Evolutionary conservation across 2,113 vertebrate genomes (phyloP).

Genomic region (Daphoenositta chrysoptera): DNA sequence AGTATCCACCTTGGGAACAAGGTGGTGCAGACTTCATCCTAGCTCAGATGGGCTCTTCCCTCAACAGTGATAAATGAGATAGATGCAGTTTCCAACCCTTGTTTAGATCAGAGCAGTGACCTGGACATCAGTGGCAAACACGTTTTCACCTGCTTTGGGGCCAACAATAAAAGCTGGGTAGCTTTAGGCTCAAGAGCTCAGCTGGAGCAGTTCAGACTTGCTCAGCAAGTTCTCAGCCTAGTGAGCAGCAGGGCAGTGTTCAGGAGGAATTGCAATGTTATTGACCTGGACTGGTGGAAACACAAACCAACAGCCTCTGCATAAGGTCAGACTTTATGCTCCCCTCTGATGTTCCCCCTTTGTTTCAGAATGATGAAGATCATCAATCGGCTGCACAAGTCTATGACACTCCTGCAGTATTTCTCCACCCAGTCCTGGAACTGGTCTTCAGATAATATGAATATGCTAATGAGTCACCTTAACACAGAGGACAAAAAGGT

Average conservation of each 20-base stretch:
- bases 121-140: not conserved
- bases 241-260: not conserved
- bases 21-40: not conserved
- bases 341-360: not conserved
- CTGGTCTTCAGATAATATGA: slow-evolving; percentile 91
- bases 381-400: slow-evolving; percentile 86
- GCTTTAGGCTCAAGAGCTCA: not conserved
- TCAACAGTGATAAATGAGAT: fast-evolving
- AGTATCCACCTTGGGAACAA: not conserved
- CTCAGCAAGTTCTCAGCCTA: not conserved
- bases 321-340: not conserved
- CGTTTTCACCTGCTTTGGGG: not conserved
- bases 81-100: not conserved
- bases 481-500: slow-evolving; percentile 90
- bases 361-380: slow-evolving; percentile 87
- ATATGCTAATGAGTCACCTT: slow-evolving; percentile 86
- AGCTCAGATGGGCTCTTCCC: not conserved
- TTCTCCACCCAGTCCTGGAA: slow-evolving; percentile 91
- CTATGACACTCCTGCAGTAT: slow-evolving; percentile 85
- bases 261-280: not conserved
- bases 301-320: not conserved
- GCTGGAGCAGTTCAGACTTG: not conserved
- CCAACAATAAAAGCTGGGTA: not conserved
- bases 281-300: not conserved
- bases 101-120: not conserved